Percentiles rank a stretch among this genome's conserved stretches.
These are phyloP conservation scores for Strix uralensis DNA, from an alignment of 2,113 vertebrate species.

Conservation along the genomic window DNA sequence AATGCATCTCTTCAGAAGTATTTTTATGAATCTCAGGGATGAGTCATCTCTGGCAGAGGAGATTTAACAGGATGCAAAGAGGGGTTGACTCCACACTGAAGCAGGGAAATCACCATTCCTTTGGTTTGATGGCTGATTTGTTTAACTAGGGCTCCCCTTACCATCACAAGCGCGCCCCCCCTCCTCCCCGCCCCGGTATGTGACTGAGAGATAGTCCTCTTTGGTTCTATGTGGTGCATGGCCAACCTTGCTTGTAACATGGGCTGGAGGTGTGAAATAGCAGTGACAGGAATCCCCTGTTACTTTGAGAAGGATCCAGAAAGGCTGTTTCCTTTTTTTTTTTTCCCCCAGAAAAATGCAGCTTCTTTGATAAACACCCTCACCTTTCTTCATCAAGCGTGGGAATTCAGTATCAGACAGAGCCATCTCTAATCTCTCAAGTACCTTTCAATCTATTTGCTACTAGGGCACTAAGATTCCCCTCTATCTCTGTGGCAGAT, in stretches of 20 bases:
- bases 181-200: too few species aligned
- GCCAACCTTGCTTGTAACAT: background rate
- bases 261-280: background rate
- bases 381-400: background rate
- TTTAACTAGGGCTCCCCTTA: background rate
- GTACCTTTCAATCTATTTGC: conserved; percentile 6
- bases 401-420: background rate
- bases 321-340: background rate
- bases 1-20: background rate
- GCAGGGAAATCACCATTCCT: background rate
- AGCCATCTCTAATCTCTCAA: conserved; percentile 25
- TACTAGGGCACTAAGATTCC: background rate
- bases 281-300: background rate
- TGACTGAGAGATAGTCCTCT: background rate
- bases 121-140: background rate
- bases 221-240: background rate
- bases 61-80: conserved; percentile 36
- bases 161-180: background rate
- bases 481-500: background rate
- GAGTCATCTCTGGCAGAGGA: conserved; percentile 54
- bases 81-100: background rate
- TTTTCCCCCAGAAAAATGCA: background rate
- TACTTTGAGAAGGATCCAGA: background rate
- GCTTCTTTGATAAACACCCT: background rate
- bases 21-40: conserved; percentile 48